These are phyloP conservation scores for Nemotelus nigrinus DNA, from an alignment of 2,888 invertebrate species.

Conservation along the genomic window DNA sequence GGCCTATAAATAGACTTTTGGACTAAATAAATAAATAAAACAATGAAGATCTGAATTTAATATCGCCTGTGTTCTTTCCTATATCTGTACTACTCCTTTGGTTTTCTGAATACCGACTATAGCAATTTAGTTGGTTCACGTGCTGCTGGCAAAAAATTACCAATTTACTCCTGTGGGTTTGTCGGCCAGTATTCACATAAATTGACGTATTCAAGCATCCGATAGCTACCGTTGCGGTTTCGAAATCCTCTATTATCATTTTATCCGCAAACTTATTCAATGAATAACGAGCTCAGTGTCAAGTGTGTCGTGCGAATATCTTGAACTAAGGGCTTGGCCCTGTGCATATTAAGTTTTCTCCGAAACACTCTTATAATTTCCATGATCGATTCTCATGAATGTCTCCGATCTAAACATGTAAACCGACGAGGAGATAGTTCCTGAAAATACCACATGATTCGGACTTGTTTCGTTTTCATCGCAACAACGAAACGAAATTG, in stretches of 20 bases:
- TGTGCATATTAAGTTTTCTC: conserved; percentile 10
- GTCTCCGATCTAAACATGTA: neutral
- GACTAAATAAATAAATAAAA: too few relatives aligned
- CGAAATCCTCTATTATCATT: conserved; percentile 20
- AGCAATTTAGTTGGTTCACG: too few relatives aligned
- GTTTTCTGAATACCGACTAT: too few relatives aligned
- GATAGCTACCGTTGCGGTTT: neutral
- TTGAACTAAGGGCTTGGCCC: neutral
- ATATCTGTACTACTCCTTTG: too few relatives aligned
- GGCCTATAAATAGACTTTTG: too few relatives aligned
- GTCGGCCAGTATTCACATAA: too few relatives aligned
- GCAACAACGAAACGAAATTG: conserved; percentile 12
- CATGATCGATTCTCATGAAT: neutral
- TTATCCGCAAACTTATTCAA: neutral
- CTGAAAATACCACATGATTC: conserved; percentile 22
- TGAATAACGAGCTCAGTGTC: conserved; percentile 18
- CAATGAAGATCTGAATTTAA: too few relatives aligned
- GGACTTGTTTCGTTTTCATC: neutral
- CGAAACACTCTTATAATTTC: neutral
- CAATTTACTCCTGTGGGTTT: too few relatives aligned
- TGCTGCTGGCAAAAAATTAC: too few relatives aligned
- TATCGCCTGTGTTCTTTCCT: too few relatives aligned
- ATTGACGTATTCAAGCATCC: too few relatives aligned
- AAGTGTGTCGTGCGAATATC: neutral
- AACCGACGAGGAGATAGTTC: conserved; percentile 9